Evolutionary conservation across 2,888 invertebrate genomes (phyloP).

Genomic region (Amblyjoppa fuscipennis): DNA sequence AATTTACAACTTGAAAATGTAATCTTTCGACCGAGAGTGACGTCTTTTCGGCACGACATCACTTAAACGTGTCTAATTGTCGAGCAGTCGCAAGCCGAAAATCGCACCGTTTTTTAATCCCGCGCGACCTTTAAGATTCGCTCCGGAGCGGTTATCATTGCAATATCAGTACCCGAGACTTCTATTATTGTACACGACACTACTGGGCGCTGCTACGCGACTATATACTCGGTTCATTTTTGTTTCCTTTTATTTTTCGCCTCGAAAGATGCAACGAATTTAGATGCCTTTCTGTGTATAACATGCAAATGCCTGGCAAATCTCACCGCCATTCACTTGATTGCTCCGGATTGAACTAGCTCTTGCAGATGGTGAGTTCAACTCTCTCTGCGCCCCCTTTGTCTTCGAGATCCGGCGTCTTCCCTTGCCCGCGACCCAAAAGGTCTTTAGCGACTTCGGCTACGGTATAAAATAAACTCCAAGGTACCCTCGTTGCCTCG

Average conservation of each 20-base stretch:
- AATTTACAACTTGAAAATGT: neutral
- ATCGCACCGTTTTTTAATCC: too few relatives aligned
- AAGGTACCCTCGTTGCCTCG: constrained; percentile 28
- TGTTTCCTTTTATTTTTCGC: neutral
- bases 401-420: neutral
- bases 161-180: too few relatives aligned
- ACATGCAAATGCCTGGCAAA: neutral
- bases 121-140: too few relatives aligned
- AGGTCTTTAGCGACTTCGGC: constrained; percentile 63
- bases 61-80: too few relatives aligned
- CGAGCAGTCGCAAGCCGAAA: too few relatives aligned
- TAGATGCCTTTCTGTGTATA: neutral
- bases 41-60: too few relatives aligned
- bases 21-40: too few relatives aligned
- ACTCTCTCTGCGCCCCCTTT: neutral
- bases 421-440: neutral
- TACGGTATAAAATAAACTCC: constrained; percentile 22
- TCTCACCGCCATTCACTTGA: neutral
- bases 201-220: too few relatives aligned
- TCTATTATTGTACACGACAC: too few relatives aligned
- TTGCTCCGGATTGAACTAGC: neutral
- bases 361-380: neutral
- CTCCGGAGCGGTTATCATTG: too few relatives aligned
- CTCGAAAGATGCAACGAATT: neutral
- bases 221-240: neutral